phyloP scores from a whole-genome alignment of 1,140 invertebrate genomes.

The Heterodera schachtii region DNA sequence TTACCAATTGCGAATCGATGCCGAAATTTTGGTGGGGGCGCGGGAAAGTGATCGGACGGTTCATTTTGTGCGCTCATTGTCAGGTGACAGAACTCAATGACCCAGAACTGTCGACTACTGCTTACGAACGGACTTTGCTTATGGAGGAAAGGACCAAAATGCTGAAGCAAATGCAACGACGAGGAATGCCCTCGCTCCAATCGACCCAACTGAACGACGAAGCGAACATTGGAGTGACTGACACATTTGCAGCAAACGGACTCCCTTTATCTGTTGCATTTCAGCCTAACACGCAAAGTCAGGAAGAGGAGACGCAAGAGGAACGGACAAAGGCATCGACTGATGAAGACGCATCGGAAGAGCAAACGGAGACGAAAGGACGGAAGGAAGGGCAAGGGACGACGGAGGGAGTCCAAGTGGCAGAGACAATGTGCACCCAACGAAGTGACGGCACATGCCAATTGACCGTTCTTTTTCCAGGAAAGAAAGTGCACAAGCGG shows the following conservation, averaged over 20 bases:
- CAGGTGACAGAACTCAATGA: constrained; percentile 69
- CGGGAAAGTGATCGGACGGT: background rate
- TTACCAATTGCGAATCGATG: constrained; percentile 94
- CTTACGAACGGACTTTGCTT: constrained; percentile 94
- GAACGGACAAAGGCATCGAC: background rate
- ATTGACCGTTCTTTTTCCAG: background rate
- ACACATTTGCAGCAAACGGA: background rate
- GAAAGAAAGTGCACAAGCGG: background rate
- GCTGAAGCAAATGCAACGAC: constrained; percentile 69
- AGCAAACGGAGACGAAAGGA: background rate
- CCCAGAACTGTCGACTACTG: constrained; percentile 95
- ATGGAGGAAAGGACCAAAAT: constrained; percentile 99
- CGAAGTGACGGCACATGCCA: background rate
- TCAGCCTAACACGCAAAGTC: background rate
- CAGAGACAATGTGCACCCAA: background rate
- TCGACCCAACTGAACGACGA: constrained; percentile 28
- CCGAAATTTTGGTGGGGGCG: constrained; percentile 72
- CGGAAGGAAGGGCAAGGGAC: background rate
- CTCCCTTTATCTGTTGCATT: background rate
- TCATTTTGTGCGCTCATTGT: background rate
- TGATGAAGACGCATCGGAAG: background rate
- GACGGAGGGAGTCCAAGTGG: background rate
- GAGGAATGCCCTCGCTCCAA: constrained; percentile 68
- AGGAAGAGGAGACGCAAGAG: constrained; percentile 9
- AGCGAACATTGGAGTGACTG: constrained; percentile 14